Percentiles rank a stretch among this genome's conserved stretches.
These are phyloP conservation scores for Arctocebus calabarensis DNA, from an alignment of 2,797 vertebrate genomes.

Conservation along the genomic window DNA sequence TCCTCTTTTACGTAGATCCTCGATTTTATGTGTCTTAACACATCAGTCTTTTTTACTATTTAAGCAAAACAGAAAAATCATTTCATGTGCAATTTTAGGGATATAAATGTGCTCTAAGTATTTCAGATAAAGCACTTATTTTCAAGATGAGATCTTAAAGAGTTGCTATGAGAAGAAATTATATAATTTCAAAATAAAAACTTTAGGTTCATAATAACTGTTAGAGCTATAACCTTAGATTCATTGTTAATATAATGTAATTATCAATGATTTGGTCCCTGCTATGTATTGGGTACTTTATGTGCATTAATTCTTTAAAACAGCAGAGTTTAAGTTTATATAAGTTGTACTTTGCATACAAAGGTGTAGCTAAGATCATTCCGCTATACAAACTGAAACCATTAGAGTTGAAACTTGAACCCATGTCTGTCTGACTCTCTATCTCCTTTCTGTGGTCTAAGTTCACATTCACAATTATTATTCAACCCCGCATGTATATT, in stretches of 20 bases:
- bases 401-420: neutral
- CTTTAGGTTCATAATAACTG: neutral
- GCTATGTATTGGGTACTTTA: neutral
- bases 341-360: neutral
- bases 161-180: conserved; percentile 24
- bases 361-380: neutral
- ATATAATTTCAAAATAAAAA: conserved; percentile 16
- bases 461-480: neutral
- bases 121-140: conserved; percentile 8
- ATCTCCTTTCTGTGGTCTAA: neutral
- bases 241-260: neutral
- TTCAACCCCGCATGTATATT: neutral
- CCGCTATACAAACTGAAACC: neutral
- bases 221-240: neutral
- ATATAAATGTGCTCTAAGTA: neutral
- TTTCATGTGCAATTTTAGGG: conserved; percentile 6
- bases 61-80: neutral
- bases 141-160: conserved; percentile 25
- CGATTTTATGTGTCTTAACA: neutral
- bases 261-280: neutral
- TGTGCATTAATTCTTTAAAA: neutral
- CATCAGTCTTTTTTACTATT: neutral
- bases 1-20: conserved; percentile 1
- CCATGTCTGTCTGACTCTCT: neutral
- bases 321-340: neutral